A percentile compares a stretch with the other conserved stretches of the same genome.
Evolutionary conservation across 2,888 invertebrate genomes (phyloP).

Genomic region (Synanthedon vespiformis): DNA sequence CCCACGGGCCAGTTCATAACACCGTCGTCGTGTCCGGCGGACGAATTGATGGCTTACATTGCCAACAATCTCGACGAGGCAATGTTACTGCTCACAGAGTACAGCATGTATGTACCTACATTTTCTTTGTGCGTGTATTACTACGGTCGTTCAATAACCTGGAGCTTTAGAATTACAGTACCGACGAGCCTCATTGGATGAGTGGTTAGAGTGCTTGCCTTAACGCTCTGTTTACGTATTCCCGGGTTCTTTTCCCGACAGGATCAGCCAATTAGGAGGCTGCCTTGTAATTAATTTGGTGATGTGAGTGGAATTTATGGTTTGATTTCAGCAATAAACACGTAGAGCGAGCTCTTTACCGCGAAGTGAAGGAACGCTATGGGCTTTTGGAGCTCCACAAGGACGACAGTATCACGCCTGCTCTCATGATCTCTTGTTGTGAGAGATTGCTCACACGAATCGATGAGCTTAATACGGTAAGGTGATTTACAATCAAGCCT

Average conservation of each 20-base stretch:
- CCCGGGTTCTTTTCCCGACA: too few relatives aligned
- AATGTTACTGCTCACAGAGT: conserved; percentile 76
- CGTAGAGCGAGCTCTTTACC: conserved; percentile 80
- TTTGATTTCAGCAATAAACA: conserved; percentile 76
- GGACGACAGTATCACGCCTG: conserved; percentile 92
- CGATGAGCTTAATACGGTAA: conserved; percentile 40
- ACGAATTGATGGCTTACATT: conserved; percentile 86
- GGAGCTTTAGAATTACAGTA: background rate
- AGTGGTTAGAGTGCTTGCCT: too few relatives aligned
- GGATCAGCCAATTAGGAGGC: too few relatives aligned
- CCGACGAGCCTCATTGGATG: too few relatives aligned
- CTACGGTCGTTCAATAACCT: too few relatives aligned
- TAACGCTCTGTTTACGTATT: too few relatives aligned
- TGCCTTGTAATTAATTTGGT: too few relatives aligned
- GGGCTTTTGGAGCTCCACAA: conserved; percentile 81
- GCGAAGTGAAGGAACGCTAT: conserved; percentile 75
- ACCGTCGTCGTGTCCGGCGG: conserved; percentile 91
- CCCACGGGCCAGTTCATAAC: conserved; percentile 94
- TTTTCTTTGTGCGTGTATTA: too few relatives aligned
- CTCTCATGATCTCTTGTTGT: conserved; percentile 89
- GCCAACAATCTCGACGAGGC: conserved; percentile 82
- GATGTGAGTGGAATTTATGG: too few relatives aligned
- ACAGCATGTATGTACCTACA: conserved; percentile 74
- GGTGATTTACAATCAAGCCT: conserved; percentile 3
- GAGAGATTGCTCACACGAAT: conserved; percentile 73